phyloP scores from a whole-genome alignment of 2,797 vertebrate species.

The Myiotriccus ornatus region DNA sequence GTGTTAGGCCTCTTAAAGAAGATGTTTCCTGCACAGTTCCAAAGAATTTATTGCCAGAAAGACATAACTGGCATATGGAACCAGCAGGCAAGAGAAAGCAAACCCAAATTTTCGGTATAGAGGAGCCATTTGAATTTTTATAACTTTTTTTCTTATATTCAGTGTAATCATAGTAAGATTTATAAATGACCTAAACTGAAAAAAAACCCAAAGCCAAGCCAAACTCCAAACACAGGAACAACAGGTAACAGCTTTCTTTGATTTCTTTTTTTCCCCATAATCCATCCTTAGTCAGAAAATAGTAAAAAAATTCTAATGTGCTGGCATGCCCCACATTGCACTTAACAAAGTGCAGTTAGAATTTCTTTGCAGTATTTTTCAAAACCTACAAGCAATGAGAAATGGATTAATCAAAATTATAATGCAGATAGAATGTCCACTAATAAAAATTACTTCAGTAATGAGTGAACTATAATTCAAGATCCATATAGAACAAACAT shows the following conservation, averaged over 20 bases:
- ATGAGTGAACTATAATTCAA: background rate
- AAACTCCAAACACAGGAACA: rapidly evolving
- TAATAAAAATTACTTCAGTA: background rate
- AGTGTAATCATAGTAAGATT: background rate
- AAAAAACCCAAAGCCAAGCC: no score
- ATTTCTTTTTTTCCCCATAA: background rate
- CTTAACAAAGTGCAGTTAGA: background rate
- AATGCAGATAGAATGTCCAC: background rate
- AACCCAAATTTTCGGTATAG: background rate
- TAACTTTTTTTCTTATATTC: background rate
- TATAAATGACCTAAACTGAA: background rate
- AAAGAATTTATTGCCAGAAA: background rate
- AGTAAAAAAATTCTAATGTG: no score
- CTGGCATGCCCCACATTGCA: background rate
- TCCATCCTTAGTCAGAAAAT: background rate
- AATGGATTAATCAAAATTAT: background rate
- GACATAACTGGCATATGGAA: background rate
- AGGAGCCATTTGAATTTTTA: background rate
- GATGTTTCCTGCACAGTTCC: background rate
- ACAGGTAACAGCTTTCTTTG: background rate
- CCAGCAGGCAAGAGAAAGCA: background rate
- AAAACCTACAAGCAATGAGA: background rate
- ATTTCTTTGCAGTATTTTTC: background rate
- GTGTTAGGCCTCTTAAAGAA: background rate
- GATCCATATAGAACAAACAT: background rate